phyloP scores from a whole-genome alignment of 1,140 invertebrate species.

The Calephelis nemesis region DNA sequence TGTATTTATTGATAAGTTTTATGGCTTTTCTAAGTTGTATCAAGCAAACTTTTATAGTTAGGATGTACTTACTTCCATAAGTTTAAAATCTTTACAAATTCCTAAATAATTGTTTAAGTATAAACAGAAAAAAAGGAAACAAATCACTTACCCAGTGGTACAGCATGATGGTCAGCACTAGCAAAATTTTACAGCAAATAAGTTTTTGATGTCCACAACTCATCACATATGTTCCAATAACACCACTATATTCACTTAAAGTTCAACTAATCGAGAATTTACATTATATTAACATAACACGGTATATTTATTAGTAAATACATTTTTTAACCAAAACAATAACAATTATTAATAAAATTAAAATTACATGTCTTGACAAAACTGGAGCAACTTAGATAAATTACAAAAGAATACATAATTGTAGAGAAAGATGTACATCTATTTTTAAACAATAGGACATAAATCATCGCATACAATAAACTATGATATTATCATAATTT shows the following conservation, averaged over 20 bases:
- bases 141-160: constrained; percentile 2
- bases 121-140: neutral
- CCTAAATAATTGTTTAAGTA: too few species aligned
- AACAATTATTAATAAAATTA: neutral
- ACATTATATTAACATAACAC: neutral
- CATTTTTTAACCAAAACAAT: constrained; percentile 8
- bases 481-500: constrained; percentile 13
- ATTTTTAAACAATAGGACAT: constrained; percentile 42
- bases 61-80: too few species aligned
- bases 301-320: neutral
- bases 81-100: too few species aligned
- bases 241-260: neutral
- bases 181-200: neutral
- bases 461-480: constrained; percentile 27
- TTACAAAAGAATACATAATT: constrained; percentile 29
- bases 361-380: constrained; percentile 54
- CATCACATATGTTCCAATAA: constrained; percentile 9
- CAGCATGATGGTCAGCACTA: neutral
- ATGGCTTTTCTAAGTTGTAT: too few species aligned
- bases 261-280: neutral
- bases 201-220: neutral
- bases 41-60: too few species aligned
- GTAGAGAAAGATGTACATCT: constrained; percentile 29
- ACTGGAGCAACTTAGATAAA: constrained; percentile 36
- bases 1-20: too few species aligned